Evolutionary conservation across 1,140 invertebrate genomes (phyloP).

Genomic region (Trachelipus rathkii): DNA sequence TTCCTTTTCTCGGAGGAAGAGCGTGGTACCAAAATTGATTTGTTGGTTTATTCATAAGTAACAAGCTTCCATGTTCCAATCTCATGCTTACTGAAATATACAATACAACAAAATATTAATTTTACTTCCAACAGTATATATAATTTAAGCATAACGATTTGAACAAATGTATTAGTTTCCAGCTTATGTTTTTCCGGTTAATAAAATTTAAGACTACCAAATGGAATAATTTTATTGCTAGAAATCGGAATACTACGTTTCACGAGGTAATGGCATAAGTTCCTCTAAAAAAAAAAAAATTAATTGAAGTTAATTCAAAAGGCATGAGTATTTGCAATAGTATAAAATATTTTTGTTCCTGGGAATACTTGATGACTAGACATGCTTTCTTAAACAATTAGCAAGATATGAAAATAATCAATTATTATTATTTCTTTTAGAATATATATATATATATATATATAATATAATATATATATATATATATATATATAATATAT

Average conservation of each 20-base stretch:
- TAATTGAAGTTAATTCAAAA: too few relatives aligned
- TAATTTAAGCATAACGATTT: background rate
- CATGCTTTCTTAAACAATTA: too few relatives aligned
- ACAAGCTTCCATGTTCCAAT: slow-evolving; percentile 62
- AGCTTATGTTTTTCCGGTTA: background rate
- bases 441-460: too few relatives aligned
- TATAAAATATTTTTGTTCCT: too few relatives aligned
- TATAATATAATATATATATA: too few relatives aligned
- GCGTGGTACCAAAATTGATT: slow-evolving; percentile 69
- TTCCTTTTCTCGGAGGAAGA: slow-evolving; percentile 59
- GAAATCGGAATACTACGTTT: background rate
- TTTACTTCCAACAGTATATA: background rate
- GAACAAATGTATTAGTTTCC: background rate
- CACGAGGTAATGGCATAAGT: too few relatives aligned
- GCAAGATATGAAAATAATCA: too few relatives aligned
- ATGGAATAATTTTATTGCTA: background rate
- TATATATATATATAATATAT: too few relatives aligned
- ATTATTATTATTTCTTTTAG: too few relatives aligned
- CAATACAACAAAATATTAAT: slow-evolving; percentile 54
- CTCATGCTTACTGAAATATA: slow-evolving; percentile 49
- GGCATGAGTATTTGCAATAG: too few relatives aligned
- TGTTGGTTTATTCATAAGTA: slow-evolving; percentile 69
- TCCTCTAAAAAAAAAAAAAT: too few relatives aligned
- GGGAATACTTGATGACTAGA: too few relatives aligned
- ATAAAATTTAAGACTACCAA: background rate